Evolutionary conservation across 2,113 vertebrate species (phyloP).

Genomic region (Ploceus nigricollis): DNA sequence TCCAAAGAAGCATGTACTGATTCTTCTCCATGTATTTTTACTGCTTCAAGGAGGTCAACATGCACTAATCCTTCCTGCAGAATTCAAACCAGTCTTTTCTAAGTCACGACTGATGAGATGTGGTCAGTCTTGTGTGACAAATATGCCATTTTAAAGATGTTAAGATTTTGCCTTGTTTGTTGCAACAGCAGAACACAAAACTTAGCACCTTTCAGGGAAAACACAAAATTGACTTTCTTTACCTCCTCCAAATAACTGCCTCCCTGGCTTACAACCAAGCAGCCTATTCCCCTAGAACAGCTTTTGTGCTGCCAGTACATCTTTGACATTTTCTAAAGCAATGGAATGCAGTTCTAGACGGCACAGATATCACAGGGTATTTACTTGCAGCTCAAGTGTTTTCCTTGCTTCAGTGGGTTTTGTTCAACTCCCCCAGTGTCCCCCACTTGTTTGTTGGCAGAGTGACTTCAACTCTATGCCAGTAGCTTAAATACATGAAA

Average conservation of each 20-base stretch:
- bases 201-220: background rate
- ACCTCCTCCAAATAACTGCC: background rate
- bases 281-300: background rate
- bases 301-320: background rate
- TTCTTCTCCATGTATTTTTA: background rate
- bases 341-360: background rate
- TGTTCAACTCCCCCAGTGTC: background rate
- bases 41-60: background rate
- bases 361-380: background rate
- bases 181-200: background rate
- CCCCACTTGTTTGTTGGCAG: background rate
- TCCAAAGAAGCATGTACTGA: background rate
- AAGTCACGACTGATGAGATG: background rate
- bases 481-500: background rate
- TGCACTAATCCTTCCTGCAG: background rate
- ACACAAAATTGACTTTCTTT: background rate
- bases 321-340: background rate
- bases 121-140: background rate
- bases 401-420: background rate
- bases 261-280: background rate
- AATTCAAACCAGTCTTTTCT: background rate
- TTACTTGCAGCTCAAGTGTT: background rate
- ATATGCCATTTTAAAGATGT: fast-evolving
- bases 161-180: background rate
- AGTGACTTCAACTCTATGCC: background rate